phyloP scores from a whole-genome alignment of 2,888 invertebrate genomes.

The Caenorhabditis uteleia region DNA sequence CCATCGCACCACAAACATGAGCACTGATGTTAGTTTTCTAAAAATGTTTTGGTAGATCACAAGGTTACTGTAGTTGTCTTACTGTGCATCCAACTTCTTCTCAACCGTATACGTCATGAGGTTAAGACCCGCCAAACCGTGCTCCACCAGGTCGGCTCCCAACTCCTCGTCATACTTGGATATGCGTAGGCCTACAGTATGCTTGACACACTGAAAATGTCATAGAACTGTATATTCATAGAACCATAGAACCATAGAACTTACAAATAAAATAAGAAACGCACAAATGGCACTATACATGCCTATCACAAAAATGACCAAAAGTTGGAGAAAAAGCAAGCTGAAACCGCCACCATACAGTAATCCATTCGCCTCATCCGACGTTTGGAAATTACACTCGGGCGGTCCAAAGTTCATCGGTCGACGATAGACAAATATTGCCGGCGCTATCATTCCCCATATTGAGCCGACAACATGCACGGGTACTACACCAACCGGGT shows the following conservation, averaged over 20 bases:
- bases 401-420: slow-evolving; percentile 38
- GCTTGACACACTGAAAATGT: slow-evolving; percentile 47
- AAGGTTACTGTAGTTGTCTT: background rate
- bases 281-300: slow-evolving; percentile 32
- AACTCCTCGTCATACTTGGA: slow-evolving; percentile 63
- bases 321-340: slow-evolving; percentile 25
- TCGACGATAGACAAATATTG: slow-evolving; percentile 52
- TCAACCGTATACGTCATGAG: slow-evolving; percentile 62
- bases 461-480: slow-evolving; percentile 63
- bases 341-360: slow-evolving; percentile 36
- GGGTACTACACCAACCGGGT: slow-evolving; percentile 64
- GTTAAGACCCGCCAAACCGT: slow-evolving; percentile 62
- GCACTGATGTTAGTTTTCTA: slow-evolving; percentile 22
- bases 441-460: slow-evolving; percentile 66
- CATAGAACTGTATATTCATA: background rate
- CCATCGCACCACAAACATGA: slow-evolving; percentile 30
- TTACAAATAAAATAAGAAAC: slow-evolving; percentile 41
- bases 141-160: slow-evolving; percentile 66
- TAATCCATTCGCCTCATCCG: slow-evolving; percentile 23
- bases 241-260: background rate
- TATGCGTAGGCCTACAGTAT: slow-evolving; percentile 58
- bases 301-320: slow-evolving; percentile 26
- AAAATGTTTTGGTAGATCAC: background rate
- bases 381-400: slow-evolving; percentile 23
- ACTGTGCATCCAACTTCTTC: slow-evolving; percentile 60